Evolutionary conservation across 2,113 vertebrate genomes (phyloP).

Genomic region (Ageneiosus marmoratus): DNA sequence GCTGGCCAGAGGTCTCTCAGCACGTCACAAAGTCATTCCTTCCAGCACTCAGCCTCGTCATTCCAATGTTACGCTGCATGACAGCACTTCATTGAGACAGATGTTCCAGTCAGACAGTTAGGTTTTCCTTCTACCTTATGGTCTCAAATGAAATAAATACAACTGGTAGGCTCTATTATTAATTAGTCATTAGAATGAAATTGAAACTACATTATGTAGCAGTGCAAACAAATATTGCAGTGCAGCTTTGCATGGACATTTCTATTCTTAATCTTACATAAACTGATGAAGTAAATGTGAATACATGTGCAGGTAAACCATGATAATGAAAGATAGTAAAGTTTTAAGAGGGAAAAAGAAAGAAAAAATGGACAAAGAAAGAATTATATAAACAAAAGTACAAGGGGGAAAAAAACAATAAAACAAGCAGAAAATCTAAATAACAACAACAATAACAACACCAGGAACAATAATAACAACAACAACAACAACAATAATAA

Average conservation of each 20-base stretch:
- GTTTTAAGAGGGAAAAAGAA: background rate
- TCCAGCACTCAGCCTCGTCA: background rate
- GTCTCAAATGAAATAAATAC: slow-evolving; percentile 5
- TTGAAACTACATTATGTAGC: background rate
- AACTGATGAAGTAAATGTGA: background rate
- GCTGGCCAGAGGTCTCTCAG: slow-evolving; percentile 19
- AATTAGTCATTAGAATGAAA: background rate
- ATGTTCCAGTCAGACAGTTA: background rate
- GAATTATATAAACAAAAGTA: background rate
- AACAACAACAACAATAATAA: background rate
- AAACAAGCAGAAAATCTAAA: background rate
- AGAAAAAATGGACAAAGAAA: background rate
- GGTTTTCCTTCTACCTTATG: slow-evolving; percentile 3
- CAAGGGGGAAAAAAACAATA: background rate
- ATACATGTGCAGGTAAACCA: background rate
- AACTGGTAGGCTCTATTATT: background rate
- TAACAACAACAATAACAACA: background rate
- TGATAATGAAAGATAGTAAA: background rate
- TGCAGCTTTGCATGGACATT: background rate
- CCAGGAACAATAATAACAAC: background rate
- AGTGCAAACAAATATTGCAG: background rate
- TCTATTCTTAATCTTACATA: background rate
- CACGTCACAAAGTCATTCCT: background rate
- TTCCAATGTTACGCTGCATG: background rate
- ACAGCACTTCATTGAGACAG: background rate